phyloP scores from a whole-genome alignment of 1,140 invertebrate species.

The Drosophila carrolli region DNA sequence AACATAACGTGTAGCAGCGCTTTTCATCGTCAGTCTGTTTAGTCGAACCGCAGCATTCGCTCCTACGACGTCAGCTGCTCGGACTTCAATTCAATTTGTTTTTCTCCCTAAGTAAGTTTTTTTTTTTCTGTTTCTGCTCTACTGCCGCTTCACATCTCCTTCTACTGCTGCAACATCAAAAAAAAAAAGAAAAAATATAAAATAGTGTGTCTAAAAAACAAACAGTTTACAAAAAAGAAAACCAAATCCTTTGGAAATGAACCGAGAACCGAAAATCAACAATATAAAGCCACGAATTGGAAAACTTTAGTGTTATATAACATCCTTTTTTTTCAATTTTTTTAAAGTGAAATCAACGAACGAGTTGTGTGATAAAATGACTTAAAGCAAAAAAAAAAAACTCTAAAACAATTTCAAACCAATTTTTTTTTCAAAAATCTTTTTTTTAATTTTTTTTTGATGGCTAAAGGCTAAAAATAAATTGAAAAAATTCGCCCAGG shows the following conservation, averaged over 20 bases:
- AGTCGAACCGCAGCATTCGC: constrained; percentile 85
- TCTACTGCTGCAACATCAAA: constrained; percentile 29
- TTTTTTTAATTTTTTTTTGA: constrained; percentile 58
- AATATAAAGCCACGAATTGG: constrained; percentile 9
- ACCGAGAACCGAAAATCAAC: constrained; percentile 31
- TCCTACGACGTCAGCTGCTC: constrained; percentile 85
- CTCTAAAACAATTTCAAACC: constrained; percentile 8
- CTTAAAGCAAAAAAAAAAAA: constrained; percentile 6
- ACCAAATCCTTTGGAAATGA: constrained; percentile 11
- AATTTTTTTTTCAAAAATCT: constrained; percentile 25
- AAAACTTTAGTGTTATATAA: constrained; percentile 55
- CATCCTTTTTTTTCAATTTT: constrained; percentile 64
- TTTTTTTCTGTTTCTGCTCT: constrained; percentile 55
- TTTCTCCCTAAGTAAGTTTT: constrained; percentile 85
- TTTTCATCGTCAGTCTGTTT: constrained; percentile 84
- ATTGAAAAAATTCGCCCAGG: constrained; percentile 50
- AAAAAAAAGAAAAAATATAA: constrained; percentile 23
- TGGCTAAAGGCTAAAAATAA: constrained; percentile 67
- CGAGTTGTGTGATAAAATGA: constrained; percentile 5
- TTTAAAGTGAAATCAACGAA: constrained; percentile 58
- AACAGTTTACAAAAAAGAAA: constrained; percentile 11
- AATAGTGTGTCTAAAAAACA: constrained; percentile 27
- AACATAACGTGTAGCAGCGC: constrained; percentile 84
- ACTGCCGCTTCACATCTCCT: constrained; percentile 52
- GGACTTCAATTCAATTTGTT: constrained; percentile 85